Evolutionary conservation across 2,113 vertebrate genomes (phyloP).

Genomic region (Seriola dumerili): DNA sequence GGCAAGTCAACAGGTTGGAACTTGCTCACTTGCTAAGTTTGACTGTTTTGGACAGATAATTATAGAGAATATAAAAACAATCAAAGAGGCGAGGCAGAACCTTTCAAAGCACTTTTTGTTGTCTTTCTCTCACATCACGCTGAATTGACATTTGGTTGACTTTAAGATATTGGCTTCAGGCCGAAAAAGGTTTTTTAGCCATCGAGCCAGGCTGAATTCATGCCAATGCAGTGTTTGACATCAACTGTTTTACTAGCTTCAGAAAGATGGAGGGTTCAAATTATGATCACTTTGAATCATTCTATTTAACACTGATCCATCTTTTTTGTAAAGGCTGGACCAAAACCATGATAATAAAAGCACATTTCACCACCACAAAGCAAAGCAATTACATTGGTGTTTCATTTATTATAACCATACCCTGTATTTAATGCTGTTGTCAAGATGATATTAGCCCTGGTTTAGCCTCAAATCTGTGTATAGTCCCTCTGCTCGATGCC

Average conservation of each 20-base stretch:
- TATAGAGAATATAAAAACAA: constrained; percentile 1
- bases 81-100: background rate
- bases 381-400: constrained; percentile 28
- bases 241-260: constrained; percentile 13
- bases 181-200: background rate
- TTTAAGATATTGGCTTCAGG: background rate
- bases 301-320: constrained; percentile 26
- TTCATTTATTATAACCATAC: constrained; percentile 45
- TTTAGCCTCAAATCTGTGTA: constrained; percentile 21
- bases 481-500: constrained; percentile 14
- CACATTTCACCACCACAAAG: constrained; percentile 29
- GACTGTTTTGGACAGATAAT: constrained; percentile 16
- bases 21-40: constrained; percentile 23
- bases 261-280: constrained; percentile 14
- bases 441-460: constrained; percentile 23
- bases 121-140: background rate
- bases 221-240: background rate
- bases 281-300: constrained; percentile 33
- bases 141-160: background rate
- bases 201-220: background rate
- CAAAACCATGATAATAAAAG: constrained; percentile 47
- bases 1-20: constrained; percentile 35
- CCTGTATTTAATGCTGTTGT: constrained; percentile 36
- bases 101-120: background rate
- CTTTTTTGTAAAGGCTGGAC: constrained; percentile 7